Conservation (phyloP, 2,888 invertebrate species). For the Cataglyphis albicans region DNA sequence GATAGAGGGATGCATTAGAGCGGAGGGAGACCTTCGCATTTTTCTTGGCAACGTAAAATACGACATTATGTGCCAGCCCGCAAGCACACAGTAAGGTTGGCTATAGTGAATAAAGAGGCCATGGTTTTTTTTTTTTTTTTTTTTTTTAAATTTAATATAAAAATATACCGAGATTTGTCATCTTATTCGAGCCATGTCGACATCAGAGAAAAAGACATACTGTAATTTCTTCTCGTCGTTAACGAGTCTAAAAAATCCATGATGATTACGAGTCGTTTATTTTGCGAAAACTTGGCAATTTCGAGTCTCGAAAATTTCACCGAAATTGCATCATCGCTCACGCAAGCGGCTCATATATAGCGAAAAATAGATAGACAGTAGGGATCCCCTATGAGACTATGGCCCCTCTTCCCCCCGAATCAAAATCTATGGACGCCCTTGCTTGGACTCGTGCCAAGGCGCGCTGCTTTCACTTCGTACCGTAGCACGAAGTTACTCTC, state of each 20-base stretch:
- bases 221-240: not conserved
- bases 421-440: constrained; percentile 44
- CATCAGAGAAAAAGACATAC: not conserved
- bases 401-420: not conserved
- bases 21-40: constrained; percentile 55
- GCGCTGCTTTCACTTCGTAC: constrained; percentile 63
- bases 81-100: not conserved
- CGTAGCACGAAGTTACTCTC: constrained; percentile 48
- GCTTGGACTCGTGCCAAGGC: constrained; percentile 68
- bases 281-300: not conserved
- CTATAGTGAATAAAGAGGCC: not conserved
- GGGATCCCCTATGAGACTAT: not conserved
- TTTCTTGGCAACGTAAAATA: constrained; percentile 59
- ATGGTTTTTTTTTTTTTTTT: not conserved
- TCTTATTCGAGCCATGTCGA: not conserved
- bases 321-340: constrained; percentile 2
- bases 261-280: not conserved
- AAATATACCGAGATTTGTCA: not conserved
- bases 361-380: not conserved
- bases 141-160: not conserved
- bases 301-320: not conserved
- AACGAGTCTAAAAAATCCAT: not conserved
- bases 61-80: constrained; percentile 42
- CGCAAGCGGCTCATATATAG: not conserved
- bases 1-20: constrained; percentile 58